Percentiles rank a stretch among this genome's conserved stretches.
These are phyloP conservation scores for Uloborus diversus DNA, from an alignment of 1,140 invertebrate genomes.

Conservation along the genomic window DNA sequence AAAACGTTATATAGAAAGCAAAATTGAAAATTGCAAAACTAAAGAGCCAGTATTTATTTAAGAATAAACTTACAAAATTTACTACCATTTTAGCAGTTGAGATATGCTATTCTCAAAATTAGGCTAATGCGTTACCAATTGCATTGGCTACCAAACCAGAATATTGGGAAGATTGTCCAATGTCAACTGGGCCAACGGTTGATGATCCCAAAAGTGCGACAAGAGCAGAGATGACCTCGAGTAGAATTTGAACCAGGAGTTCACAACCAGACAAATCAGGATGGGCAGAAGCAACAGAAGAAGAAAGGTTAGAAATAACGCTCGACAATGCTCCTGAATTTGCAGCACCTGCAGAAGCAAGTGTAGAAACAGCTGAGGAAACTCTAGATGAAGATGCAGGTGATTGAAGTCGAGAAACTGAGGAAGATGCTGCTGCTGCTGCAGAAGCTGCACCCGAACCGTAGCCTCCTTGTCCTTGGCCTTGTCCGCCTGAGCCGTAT, in stretches of 20 bases:
- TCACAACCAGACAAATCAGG: conserved; percentile 5
- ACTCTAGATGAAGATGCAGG: not conserved
- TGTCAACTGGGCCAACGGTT: not conserved
- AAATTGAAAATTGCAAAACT: no score
- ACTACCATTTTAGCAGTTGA: no score
- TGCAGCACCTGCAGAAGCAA: not conserved
- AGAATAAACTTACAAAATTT: no score
- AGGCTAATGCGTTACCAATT: no score
- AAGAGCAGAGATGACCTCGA: conserved; percentile 11
- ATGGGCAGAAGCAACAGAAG: not conserved
- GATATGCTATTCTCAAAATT: no score
- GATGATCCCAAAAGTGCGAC: not conserved
- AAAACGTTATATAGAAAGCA: no score
- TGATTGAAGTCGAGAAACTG: not conserved
- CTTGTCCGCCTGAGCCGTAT: not conserved
- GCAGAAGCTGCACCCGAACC: not conserved
- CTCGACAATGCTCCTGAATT: not conserved
- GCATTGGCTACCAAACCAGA: no score
- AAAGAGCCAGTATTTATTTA: no score
- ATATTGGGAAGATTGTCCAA: no score
- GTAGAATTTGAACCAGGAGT: not conserved
- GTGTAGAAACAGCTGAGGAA: conserved; percentile 1
- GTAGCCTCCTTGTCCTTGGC: not conserved
- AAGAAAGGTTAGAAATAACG: not conserved
- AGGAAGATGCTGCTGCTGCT: not conserved